Evolutionary conservation across 2,888 invertebrate species (phyloP), one percentile per base, ranked within the genome.

Genomic region (Lottia gigantea): DNA sequence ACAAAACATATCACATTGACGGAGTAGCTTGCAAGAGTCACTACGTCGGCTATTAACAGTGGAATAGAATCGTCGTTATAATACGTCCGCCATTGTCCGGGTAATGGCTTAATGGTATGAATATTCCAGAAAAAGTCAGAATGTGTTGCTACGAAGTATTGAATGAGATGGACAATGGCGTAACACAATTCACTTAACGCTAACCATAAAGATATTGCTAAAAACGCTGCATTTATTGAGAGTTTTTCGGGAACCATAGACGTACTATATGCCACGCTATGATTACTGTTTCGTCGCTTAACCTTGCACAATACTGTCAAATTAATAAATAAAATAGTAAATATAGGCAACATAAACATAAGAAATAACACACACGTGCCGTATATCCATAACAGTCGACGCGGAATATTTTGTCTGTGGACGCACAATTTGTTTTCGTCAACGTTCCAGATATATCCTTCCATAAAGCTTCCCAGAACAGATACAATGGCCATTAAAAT

Each of bases 151-250:
- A 55, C 64, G 40, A 64, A 45, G 63, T 71, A 74, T 31, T 71
- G 69, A 31, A 70, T 67, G 49, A 71, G 63, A 46, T 74, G 74
- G n/a, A 74, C 71, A 15, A 70, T 31, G 8, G 74, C 74, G 68
- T 74, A 74, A n/a, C 71, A 67, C 40, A 74, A 67, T 62, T 74
- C 74, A 62, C 74, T 69, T 23, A 72, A 49, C 15, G 74, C 74
- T 62, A 74, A 70, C 62, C 71, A 71, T 16, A 74, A 68, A 14
- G 74, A 74, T 67, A 74, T 65, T 46, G 71, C 64, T 19, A 70
- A 67, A 62, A 74, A 71, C 19, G 74, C 62, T 63, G 68, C 64
- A 49, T 72, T 74, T 45, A 74, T 64, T 45, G 63, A 69, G 40
- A 70, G 67, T 12, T 66, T 64, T 47, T 68, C 70, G 14, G 73